Conservation (phyloP, 2,113 vertebrate species). For the Archocentrus centrarchus region DNA sequence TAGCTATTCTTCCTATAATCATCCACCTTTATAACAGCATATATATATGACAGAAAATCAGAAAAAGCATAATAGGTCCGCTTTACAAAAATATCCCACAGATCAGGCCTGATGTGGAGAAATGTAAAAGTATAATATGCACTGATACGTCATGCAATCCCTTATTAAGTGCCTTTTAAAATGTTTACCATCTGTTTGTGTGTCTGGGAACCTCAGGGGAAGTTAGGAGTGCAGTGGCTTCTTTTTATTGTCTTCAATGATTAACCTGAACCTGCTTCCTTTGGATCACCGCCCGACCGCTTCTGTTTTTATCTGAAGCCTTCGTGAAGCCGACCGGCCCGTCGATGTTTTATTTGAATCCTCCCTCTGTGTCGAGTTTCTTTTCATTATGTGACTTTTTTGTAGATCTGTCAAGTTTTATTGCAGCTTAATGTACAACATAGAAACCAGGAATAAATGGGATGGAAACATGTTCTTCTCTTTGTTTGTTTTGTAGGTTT, state of each 20-base stretch:
- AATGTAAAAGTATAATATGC: slow-evolving; percentile 58
- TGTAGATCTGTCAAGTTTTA: slow-evolving; percentile 59
- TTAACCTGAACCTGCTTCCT: slow-evolving; percentile 57
- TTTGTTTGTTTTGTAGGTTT: slow-evolving; percentile 11
- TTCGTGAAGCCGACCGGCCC: slow-evolving; percentile 34
- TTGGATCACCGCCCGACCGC: slow-evolving; percentile 32
- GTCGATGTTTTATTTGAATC: slow-evolving; percentile 23
- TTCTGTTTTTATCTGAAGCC: slow-evolving; percentile 56
- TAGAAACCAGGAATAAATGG: slow-evolving; percentile 68
- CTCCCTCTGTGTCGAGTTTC: background rate
- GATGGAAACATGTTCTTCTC: slow-evolving; percentile 39
- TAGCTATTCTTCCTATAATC: background rate
- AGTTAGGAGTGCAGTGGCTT: slow-evolving; percentile 57
- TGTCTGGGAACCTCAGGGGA: slow-evolving; percentile 72
- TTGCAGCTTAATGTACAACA: slow-evolving; percentile 62
- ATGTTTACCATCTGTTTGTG: slow-evolving; percentile 64
- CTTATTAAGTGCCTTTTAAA: slow-evolving; percentile 76
- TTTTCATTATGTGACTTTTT: slow-evolving; percentile 33
- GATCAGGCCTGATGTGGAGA: slow-evolving; percentile 40
- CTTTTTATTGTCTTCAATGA: slow-evolving; percentile 49
- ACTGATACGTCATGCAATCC: slow-evolving; percentile 72
- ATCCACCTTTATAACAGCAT: background rate
- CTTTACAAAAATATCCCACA: slow-evolving; percentile 8
- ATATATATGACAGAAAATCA: background rate
- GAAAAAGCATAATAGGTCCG: background rate